A percentile compares a stretch with the other conserved stretches of the same genome.
Conservation (phyloP, 2,797 vertebrate species). For the Setipinna tenuifilis region DNA sequence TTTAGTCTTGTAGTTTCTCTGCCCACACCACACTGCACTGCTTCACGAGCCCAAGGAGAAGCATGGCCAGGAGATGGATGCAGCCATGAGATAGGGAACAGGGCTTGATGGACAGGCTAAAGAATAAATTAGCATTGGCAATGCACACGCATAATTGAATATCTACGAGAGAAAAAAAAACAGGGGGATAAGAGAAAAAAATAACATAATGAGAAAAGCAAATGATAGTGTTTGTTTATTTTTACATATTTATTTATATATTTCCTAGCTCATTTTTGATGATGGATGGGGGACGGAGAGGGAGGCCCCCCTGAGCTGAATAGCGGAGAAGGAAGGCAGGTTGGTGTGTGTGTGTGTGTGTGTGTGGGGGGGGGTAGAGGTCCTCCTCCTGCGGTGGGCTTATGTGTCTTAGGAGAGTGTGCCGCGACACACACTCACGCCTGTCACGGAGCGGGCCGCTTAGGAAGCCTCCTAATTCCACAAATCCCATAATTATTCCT, state of each 20-base stretch:
- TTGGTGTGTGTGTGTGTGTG: conserved; percentile 6
- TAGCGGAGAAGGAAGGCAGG: conserved; percentile 20
- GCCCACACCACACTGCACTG: neutral
- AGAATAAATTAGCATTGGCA: conserved; percentile 22
- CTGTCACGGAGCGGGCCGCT: conserved; percentile 79
- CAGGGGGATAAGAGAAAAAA: neutral
- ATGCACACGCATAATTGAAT: conserved; percentile 6
- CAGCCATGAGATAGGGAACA: neutral
- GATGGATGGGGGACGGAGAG: neutral
- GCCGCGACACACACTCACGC: conserved; percentile 74
- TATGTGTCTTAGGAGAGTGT: conserved; percentile 73
- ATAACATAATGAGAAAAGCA: neutral
- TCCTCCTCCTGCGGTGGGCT: conserved; percentile 77
- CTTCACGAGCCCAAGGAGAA: neutral
- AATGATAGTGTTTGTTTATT: neutral
- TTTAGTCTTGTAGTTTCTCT: neutral
- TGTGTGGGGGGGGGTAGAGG: conserved; percentile 61
- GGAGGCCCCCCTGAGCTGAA: neutral
- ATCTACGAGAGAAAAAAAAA: neutral
- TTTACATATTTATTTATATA: neutral
- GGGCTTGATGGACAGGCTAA: conserved; percentile 1
- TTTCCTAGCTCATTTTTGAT: neutral
- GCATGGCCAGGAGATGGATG: neutral
- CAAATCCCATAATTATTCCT: conserved; percentile 84
- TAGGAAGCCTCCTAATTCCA: conserved; percentile 78